phyloP scores from a whole-genome alignment of 1,140 invertebrate species.

The Heliconius congener region DNA sequence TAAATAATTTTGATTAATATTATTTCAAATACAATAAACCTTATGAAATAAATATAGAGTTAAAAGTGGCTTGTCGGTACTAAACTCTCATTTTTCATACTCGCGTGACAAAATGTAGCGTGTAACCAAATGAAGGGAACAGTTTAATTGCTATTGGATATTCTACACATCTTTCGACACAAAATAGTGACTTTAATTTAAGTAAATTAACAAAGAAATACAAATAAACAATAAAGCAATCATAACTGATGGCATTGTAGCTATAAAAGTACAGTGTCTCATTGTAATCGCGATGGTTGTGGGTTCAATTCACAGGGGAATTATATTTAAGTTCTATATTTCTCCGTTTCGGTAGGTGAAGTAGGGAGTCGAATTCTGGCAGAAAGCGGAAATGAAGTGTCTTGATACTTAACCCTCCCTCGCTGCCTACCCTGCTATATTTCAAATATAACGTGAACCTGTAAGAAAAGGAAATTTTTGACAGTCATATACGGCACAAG shows the following conservation, averaged over 20 bases:
- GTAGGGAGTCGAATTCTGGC: no score
- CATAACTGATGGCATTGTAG: background rate
- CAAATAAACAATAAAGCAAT: background rate
- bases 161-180: background rate
- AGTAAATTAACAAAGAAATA: background rate
- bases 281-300: background rate
- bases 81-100: slow-evolving; percentile 44
- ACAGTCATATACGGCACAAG: no score
- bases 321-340: background rate
- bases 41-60: slow-evolving; percentile 12
- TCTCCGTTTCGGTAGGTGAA: no score
- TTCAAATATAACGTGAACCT: no score
- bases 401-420: no score
- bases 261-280: background rate
- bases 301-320: background rate
- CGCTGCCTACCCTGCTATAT: no score
- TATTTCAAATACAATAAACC: background rate
- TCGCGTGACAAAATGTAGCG: slow-evolving; percentile 45
- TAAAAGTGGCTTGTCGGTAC: slow-evolving; percentile 18
- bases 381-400: no score
- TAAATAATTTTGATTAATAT: slow-evolving; percentile 7
- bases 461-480: no score
- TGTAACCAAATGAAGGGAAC: slow-evolving; percentile 37
- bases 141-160: slow-evolving; percentile 11
- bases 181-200: background rate